These are phyloP conservation scores for western clawed frog (Xenopus tropicalis) DNA, from an alignment of 2,113 vertebrate species.

Conservation along the genomic window UCB_Xtro_10.0 CM004447.2:112474501-112475000, in stretches of 20 bases:
- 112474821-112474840: conserved; percentile 32
- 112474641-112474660: conserved; percentile 59
- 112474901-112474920: conserved; percentile 64
- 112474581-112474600: conserved; percentile 57
- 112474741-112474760: conserved; percentile 96
- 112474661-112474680: conserved; percentile 83
- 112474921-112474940: conserved; percentile 52
- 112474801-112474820: conserved; percentile 77
- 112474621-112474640: conserved; percentile 70
- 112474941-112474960: conserved; percentile 54
- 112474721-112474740: conserved; percentile 78
- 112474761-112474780: conserved; percentile 78
- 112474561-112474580: conserved; percentile 96
- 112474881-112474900: conserved; percentile 60
- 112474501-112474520: conserved; percentile 89
- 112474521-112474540: conserved; percentile 87
- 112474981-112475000: conserved; percentile 66
- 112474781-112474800: conserved; percentile 98
- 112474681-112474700: conserved; percentile 83
- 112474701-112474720: conserved; percentile 75
- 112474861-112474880: conserved; percentile 62
- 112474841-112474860: conserved; percentile 61
- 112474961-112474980: conserved; percentile 69
- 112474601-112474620: conserved; percentile 75
- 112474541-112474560: conserved; percentile 91